Percentiles rank a stretch among this genome's conserved stretches.
These are phyloP conservation scores for Xylota sylvarum DNA, from an alignment of 2,888 invertebrate genomes.

Conservation along the genomic window DNA sequence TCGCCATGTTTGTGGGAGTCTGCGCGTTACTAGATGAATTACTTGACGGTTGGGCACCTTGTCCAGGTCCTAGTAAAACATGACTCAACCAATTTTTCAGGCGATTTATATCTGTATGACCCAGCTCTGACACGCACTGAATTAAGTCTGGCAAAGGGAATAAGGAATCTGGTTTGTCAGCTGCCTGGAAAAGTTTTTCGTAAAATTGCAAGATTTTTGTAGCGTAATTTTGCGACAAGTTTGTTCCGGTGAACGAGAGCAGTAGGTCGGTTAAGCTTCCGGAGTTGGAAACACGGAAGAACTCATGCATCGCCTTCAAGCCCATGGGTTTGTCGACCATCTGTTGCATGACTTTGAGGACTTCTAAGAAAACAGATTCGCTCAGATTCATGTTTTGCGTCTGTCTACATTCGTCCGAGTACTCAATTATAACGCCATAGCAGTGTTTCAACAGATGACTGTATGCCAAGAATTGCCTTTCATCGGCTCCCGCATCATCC, in stretches of 20 bases:
- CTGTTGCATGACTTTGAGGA: slow-evolving; percentile 92
- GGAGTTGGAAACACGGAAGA: slow-evolving; percentile 89
- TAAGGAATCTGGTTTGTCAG: slow-evolving; percentile 88
- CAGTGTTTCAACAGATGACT: slow-evolving; percentile 88
- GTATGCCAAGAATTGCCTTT: slow-evolving; percentile 88
- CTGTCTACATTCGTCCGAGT: slow-evolving; percentile 84
- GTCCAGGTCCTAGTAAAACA: slow-evolving; percentile 87
- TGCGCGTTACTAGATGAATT: slow-evolving; percentile 86
- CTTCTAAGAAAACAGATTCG: slow-evolving; percentile 82
- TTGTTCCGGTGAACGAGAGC: slow-evolving; percentile 91
- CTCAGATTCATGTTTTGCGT: slow-evolving; percentile 81
- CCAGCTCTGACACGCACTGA: slow-evolving; percentile 88
- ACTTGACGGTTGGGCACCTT: slow-evolving; percentile 83
- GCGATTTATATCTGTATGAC: slow-evolving; percentile 87
- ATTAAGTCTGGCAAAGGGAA: slow-evolving; percentile 89
- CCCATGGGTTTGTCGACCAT: slow-evolving; percentile 93
- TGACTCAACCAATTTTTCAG: slow-evolving; percentile 89
- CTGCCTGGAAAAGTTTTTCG: slow-evolving; percentile 89
- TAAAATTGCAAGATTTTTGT: slow-evolving; percentile 93
- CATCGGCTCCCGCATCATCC: slow-evolving; percentile 84
- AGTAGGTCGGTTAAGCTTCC: slow-evolving; percentile 92
- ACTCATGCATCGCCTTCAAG: slow-evolving; percentile 92
- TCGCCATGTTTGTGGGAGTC: slow-evolving; percentile 86
- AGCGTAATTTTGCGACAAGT: slow-evolving; percentile 89
- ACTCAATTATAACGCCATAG: slow-evolving; percentile 89